These are phyloP conservation scores for Sternarchorhynchus goeldii DNA, from an alignment of 2,797 vertebrate genomes.

Conservation along the genomic window DNA sequence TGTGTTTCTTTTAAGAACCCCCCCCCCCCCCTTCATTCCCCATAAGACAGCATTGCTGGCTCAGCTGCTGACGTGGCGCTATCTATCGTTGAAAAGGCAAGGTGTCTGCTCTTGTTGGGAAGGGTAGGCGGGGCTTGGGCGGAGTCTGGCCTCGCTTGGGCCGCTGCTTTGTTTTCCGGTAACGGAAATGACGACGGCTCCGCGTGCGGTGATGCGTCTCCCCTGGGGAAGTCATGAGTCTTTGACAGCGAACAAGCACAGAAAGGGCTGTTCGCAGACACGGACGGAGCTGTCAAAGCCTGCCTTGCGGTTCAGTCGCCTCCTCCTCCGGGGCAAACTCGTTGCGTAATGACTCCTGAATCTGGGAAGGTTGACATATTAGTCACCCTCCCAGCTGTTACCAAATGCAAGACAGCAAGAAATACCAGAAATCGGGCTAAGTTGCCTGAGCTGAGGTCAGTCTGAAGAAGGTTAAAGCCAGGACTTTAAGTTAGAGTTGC, in stretches of 20 bases:
- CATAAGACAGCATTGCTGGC: neutral
- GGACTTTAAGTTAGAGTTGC: slow-evolving; percentile 10
- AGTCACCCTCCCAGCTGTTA: neutral
- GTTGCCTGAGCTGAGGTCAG: neutral
- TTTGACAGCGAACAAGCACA: neutral
- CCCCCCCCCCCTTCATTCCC: neutral
- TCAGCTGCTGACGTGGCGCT: slow-evolving; percentile 17
- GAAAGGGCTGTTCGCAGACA: neutral
- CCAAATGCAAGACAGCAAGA: too few species aligned
- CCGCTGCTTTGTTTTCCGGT: neutral
- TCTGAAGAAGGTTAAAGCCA: neutral
- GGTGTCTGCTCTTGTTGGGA: neutral
- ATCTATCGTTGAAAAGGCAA: neutral
- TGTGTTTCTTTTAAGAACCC: neutral
- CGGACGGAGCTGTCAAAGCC: neutral
- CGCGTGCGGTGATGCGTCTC: neutral
- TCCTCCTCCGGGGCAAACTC: neutral
- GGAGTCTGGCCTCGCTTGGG: too few species aligned
- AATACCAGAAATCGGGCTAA: neutral
- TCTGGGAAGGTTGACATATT: neutral
- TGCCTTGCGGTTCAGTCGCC: neutral
- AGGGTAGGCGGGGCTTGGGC: too few species aligned
- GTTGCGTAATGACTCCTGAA: neutral
- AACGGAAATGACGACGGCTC: neutral
- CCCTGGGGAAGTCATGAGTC: neutral